Conservation (phyloP, 2,888 invertebrate species). For the Synanthedon andrenaeformis region DNA sequence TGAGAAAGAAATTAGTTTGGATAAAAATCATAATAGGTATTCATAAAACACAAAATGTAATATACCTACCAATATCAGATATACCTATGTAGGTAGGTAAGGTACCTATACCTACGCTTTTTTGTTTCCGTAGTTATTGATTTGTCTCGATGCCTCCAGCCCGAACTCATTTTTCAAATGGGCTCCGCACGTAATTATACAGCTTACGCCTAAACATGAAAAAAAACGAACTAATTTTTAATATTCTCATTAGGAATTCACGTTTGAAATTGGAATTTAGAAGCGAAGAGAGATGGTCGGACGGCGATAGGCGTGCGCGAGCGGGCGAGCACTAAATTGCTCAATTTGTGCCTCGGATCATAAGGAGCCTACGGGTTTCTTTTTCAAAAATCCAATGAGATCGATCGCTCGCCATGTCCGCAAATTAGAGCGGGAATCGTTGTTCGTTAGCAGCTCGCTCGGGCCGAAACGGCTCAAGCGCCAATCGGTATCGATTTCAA, state of each 20-base stretch:
- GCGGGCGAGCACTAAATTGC: conserved; percentile 56
- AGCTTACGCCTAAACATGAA: conserved; percentile 24
- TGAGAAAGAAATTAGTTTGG: no score
- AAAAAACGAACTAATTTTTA: conserved; percentile 33
- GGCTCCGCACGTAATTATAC: conserved; percentile 19
- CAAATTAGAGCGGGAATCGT: conserved; percentile 67
- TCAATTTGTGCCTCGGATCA: conserved; percentile 62
- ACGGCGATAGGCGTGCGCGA: conserved; percentile 23
- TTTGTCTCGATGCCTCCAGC: conserved; percentile 18
- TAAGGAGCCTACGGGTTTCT: conserved; percentile 50
- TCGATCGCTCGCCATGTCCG: conserved; percentile 68
- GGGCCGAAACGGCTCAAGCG: conserved; percentile 22
- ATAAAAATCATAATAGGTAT: no score
- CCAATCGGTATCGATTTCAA: conserved; percentile 10
- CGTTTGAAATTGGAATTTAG: conserved; percentile 21
- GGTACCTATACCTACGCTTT: background rate
- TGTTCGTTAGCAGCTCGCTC: conserved; percentile 48
- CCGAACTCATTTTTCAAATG: conserved; percentile 23
- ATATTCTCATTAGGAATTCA: conserved; percentile 41
- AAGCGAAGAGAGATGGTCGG: conserved; percentile 27
- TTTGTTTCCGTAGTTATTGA: conserved; percentile 10
- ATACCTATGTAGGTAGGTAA: background rate
- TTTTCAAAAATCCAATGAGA: conserved; percentile 68
- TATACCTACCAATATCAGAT: no score
- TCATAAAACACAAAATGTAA: no score